Evolutionary conservation across 2,113 vertebrate species (phyloP).

Genomic region (Strigops habroptila): DNA sequence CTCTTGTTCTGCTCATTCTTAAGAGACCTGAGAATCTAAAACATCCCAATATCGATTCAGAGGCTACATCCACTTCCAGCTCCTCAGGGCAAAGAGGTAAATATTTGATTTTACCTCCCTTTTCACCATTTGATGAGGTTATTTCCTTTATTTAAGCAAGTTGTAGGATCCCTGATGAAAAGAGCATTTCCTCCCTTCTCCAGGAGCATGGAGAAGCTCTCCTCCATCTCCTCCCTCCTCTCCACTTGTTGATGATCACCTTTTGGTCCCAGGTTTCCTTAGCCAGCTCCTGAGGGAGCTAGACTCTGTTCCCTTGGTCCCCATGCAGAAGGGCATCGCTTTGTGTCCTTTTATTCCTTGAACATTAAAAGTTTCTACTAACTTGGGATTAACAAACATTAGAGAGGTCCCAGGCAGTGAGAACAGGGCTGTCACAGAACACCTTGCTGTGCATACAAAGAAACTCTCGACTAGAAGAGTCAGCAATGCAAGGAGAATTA

Average conservation of each 20-base stretch:
- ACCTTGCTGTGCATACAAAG: conserved; percentile 64
- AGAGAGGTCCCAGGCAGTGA: conserved; percentile 58
- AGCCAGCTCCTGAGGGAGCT: not conserved
- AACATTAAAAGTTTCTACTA: conserved; percentile 2
- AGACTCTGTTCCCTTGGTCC: not conserved
- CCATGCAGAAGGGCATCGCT: not conserved
- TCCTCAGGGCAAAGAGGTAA: conserved; percentile 3
- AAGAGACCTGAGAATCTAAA: not conserved
- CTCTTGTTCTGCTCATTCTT: not conserved
- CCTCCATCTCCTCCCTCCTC: not conserved
- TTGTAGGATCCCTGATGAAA: not conserved
- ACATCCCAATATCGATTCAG: not conserved
- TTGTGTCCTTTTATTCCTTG: not conserved
- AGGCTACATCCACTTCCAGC: not conserved
- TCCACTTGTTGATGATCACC: not conserved
- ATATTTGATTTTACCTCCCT: conserved; percentile 8
- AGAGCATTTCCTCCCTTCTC: not conserved
- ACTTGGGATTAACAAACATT: conserved; percentile 30
- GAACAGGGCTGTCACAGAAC: conserved; percentile 20
- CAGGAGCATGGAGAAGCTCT: not conserved
- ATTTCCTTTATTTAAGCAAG: not conserved
- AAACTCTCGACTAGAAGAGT: conserved; percentile 60
- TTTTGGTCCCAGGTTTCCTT: not conserved
- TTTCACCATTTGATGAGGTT: not conserved
- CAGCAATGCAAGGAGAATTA: conserved; percentile 74